A percentile compares a stretch with the other conserved stretches of the same genome.
phyloP scores from a whole-genome alignment of 2,888 invertebrate genomes.

The Microchrysa polita region DNA sequence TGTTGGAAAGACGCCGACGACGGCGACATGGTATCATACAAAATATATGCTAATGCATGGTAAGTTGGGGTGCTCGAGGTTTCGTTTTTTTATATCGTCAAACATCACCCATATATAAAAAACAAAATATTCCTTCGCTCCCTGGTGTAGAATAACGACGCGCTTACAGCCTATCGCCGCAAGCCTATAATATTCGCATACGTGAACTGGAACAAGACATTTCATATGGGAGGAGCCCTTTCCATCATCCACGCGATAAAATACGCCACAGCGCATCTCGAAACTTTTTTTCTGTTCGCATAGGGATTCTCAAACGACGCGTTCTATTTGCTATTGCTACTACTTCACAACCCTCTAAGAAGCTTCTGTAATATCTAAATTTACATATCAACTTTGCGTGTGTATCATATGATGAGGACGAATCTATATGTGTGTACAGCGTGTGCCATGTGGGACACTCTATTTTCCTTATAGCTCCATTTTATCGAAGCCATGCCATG shows the following conservation, averaged over 20 bases:
- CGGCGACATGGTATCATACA: slow-evolving; percentile 39
- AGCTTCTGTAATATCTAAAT: slow-evolving; percentile 46
- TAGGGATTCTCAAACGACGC: slow-evolving; percentile 17
- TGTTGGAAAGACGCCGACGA: neutral
- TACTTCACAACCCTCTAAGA: neutral
- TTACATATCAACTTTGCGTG: slow-evolving; percentile 45
- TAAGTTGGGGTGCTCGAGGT: slow-evolving; percentile 26
- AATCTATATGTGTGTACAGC: slow-evolving; percentile 12
- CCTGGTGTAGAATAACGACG: neutral
- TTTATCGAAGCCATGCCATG: slow-evolving; percentile 8
- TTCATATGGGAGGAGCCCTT: slow-evolving; percentile 49
- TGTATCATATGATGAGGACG: neutral
- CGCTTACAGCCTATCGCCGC: slow-evolving; percentile 29
- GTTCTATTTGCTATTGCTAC: slow-evolving; percentile 12
- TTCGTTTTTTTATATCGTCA: neutral
- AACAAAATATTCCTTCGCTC: neutral
- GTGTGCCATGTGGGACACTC: slow-evolving; percentile 33
- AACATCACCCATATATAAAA: too few species aligned
- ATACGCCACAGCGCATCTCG: slow-evolving; percentile 39
- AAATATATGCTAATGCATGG: slow-evolving; percentile 47
- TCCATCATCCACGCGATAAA: slow-evolving; percentile 30
- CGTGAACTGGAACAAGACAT: slow-evolving; percentile 50
- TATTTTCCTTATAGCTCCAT: slow-evolving; percentile 25
- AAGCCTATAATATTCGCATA: slow-evolving; percentile 41
- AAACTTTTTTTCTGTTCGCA: too few species aligned